A percentile compares a stretch with the other conserved stretches of the same genome.
phyloP scores from a whole-genome alignment of 1,140 invertebrate genomes.

The Hirudo medicinalis region DNA sequence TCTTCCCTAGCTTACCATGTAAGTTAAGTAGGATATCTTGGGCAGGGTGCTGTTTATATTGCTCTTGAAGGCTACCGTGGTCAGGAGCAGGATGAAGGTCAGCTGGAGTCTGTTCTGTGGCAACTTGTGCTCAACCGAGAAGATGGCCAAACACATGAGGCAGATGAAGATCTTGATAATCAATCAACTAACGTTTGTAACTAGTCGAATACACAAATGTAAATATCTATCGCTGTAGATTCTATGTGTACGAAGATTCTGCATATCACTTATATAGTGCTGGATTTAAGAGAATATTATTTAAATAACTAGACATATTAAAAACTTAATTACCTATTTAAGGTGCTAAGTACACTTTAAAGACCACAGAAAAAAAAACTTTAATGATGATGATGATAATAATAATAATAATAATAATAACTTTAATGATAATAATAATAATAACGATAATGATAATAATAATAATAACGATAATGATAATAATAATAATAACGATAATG shows the following conservation, averaged over 20 bases:
- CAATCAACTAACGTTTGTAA: not conserved
- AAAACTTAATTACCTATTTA: not conserved
- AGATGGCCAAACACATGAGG: conserved; percentile 25
- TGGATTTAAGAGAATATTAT: too few species aligned
- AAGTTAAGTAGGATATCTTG: conserved; percentile 24
- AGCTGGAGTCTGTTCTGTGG: conserved; percentile 24
- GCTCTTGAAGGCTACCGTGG: conserved; percentile 24
- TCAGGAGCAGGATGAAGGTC: conserved; percentile 23
- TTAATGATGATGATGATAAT: not conserved
- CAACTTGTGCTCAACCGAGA: conserved; percentile 21
- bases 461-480: not conserved
- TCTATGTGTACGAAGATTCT: too few species aligned
- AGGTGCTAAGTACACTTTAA: too few species aligned
- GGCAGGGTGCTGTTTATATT: conserved; percentile 22
- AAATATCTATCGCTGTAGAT: too few species aligned
- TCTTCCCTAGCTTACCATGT: conserved; percentile 15
- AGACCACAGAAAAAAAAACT: too few species aligned
- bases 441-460: not conserved
- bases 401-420: not conserved
- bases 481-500: not conserved
- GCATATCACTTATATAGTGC: too few species aligned
- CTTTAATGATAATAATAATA: not conserved
- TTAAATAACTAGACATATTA: not conserved
- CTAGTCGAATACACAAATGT: not conserved
- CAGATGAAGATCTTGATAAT: conserved; percentile 24